Evolutionary conservation across 64 coral and sea anemone species (phyloP), one percentile per base, ranked within the genome.

Genomic region (Stylophora pistillata): DNA sequence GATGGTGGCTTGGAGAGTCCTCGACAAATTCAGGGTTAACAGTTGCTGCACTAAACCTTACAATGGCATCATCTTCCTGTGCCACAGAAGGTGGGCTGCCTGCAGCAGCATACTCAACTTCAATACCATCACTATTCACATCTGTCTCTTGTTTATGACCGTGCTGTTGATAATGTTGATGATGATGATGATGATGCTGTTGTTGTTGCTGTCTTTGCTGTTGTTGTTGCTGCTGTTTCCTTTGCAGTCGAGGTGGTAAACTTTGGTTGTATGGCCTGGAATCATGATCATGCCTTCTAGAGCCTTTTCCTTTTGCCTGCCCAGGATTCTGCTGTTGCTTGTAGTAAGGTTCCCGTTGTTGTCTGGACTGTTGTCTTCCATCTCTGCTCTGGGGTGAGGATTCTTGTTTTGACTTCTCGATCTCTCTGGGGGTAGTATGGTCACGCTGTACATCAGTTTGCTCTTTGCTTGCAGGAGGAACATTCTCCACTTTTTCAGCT

Each of bases 181-280:
- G 78, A n/a, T 84, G 77, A 14, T 59, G 78, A 32, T 80, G 78
- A 3, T 84, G 78, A 5, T 82, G 78, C 9, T 82, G 58, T 32
- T 82, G 78, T 18, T 64, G 78, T 16, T 82, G 80, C 2, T 78
- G 73, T 27, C 85, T 73, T 72, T 97, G 95, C 11, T 97, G 91
- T 23, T 95, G 89, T 32, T 95, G 94, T 34, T 97, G 95, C 15
- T 97, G 95, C 18, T 97, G 95, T 55, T 93, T 97, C 63, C 90
- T 97, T 59, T 97, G 95, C 29, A 97, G 74, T 26, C 95, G 77
- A 41, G 95, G 95, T 17, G 95, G 95, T 26, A 97, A 88, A 28
- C 87, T 97, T 58, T 97, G 95, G 68, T 93, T 89, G n/a, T 93
- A 86, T 27, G 74, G 74, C 55, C 95, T 47, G 1, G 89, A 91